These are phyloP conservation scores for Columbina picui DNA, from an alignment of 2,113 vertebrate genomes.

Conservation along the genomic window DNA sequence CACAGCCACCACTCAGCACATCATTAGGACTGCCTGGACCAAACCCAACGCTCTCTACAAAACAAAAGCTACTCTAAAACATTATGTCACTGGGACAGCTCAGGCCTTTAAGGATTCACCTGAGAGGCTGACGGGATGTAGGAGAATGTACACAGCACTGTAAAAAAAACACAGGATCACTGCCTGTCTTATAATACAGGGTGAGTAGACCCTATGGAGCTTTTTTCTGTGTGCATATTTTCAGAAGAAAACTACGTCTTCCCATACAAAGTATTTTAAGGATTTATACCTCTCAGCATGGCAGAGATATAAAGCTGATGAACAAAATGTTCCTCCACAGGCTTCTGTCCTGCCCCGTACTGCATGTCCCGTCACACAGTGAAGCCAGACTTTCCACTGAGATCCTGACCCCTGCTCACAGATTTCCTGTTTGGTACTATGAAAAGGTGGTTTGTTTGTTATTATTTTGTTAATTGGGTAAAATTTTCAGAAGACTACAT, in stretches of 20 bases:
- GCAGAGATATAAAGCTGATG: background rate
- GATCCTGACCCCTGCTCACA: slow-evolving; percentile 37
- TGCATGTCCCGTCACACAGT: background rate
- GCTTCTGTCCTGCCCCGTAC: background rate
- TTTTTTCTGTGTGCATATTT: background rate
- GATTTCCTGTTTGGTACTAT: slow-evolving; percentile 44
- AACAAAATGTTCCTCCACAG: slow-evolving; percentile 16
- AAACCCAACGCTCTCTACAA: background rate
- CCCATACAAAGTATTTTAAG: background rate
- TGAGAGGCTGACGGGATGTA: background rate
- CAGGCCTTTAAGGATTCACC: background rate
- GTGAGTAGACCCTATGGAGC: background rate
- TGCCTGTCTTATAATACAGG: background rate
- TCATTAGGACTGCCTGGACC: slow-evolving; percentile 7
- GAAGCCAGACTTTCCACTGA: slow-evolving; percentile 47
- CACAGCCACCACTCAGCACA: background rate
- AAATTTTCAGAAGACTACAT: background rate
- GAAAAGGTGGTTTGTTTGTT: slow-evolving; percentile 40
- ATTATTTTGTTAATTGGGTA: background rate
- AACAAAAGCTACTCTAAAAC: slow-evolving; percentile 21
- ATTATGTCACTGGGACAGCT: background rate
- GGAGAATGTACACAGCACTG: background rate
- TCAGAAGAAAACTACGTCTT: background rate
- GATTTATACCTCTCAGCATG: background rate
- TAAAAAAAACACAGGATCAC: background rate